Evolutionary conservation across 2,113 vertebrate genomes (phyloP).

Genomic region (Hipposideros armiger): DNA sequence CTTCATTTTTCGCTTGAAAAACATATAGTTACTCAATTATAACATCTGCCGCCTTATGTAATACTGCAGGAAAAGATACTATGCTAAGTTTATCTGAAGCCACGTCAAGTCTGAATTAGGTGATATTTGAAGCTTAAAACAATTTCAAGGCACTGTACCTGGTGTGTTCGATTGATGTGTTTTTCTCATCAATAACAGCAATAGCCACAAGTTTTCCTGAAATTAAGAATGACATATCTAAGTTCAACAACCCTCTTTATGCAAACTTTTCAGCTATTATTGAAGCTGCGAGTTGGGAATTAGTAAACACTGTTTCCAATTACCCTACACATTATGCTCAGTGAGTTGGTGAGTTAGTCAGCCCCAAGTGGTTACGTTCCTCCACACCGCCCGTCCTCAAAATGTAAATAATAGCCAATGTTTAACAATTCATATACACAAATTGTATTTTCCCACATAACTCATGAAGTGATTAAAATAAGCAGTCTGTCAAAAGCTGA

Average conservation of each 20-base stretch:
- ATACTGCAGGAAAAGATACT: neutral
- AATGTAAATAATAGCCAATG: neutral
- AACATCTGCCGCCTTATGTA: neutral
- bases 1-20: constrained; percentile 18
- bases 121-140: neutral
- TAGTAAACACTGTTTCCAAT: neutral
- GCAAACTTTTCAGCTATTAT: neutral
- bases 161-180: constrained; percentile 91
- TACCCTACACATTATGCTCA: neutral
- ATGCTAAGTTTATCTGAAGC: neutral
- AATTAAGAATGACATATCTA: constrained; percentile 79
- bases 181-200: constrained; percentile 96
- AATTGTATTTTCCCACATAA: neutral
- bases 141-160: constrained; percentile 89
- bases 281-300: neutral
- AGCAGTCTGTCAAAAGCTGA: neutral
- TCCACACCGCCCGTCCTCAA: no score
- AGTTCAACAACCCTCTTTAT: constrained; percentile 55
- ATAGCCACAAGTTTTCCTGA: constrained; percentile 97
- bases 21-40: neutral
- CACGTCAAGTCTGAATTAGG: neutral
- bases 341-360: neutral
- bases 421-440: neutral
- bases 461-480: neutral
- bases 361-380: neutral